Evolutionary conservation across 92 coral and sea anemone species (phyloP), one percentile per base, ranked within the genome.

Genomic region (Phenganax marumi): DNA sequence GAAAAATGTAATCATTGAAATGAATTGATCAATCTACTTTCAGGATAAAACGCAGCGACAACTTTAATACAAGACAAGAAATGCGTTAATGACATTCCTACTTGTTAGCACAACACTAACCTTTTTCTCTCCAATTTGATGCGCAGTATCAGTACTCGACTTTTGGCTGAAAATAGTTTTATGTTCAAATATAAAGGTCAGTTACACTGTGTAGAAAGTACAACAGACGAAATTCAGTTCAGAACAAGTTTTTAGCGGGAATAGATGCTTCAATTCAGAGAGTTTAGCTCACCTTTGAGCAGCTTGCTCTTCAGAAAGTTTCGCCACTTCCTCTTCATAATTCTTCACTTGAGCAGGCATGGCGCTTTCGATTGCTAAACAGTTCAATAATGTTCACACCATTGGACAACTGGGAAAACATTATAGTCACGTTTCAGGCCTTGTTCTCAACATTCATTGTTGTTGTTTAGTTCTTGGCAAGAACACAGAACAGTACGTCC

Each of bases 341-440:
- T 86, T 77, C 83, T 92, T 93, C 50, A 86, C 87, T 81, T 93
- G 97, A 49, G 90, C 97, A 47, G 97, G 97, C 89, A 93, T 93
- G 26, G 88, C 97, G 81, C 87, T 81, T 86, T 93, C 97, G 48
- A 93, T 93, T 70, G 97, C 97, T 93, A 50, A 49, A 77, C 55
- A n/a, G 43, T 73, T 75, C 12, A 51, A 25, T 18, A 14, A 18
- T 50, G n/a, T 51, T 33, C 43, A 33, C 43, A 33, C 43, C 43
- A 33, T 33, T 33, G 43, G 43, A 33, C 2, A 0, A 33, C 0
- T 33, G 43, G 5, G 43, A 33, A 0, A 33, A 33, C 43, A 33
- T 33, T 33, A 33, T 33, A 33, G 43, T 33, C 43, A 33, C 43
- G 43, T 33, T 33, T 33, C 43, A 33, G 43, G 43, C 43, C 43